phyloP scores from a whole-genome alignment of 2,113 vertebrate species.

The Vulpes lagopus region DNA sequence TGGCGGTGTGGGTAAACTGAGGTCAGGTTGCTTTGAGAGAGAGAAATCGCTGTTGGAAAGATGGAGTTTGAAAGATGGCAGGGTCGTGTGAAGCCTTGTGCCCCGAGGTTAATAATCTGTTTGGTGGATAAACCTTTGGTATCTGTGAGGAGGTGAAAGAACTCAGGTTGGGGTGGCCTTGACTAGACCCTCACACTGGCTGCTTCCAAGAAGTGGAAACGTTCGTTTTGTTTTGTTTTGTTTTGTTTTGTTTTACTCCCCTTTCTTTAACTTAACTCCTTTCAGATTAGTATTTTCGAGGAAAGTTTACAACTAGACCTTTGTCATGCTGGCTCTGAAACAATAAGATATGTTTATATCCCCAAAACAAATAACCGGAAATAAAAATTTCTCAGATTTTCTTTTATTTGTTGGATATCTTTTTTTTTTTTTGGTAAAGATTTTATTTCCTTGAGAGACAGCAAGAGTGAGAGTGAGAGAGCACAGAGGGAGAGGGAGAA shows the following conservation, averaged over 20 bases:
- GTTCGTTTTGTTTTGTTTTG: neutral
- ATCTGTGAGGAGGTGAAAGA: neutral
- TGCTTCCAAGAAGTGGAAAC: neutral
- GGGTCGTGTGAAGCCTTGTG: neutral
- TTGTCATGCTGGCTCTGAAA: constrained; percentile 17
- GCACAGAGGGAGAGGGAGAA: neutral
- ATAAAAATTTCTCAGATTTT: neutral
- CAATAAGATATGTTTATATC: neutral
- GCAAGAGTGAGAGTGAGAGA: neutral
- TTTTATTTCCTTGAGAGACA: neutral
- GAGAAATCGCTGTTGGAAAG: neutral
- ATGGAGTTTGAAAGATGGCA: neutral
- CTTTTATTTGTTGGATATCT: neutral
- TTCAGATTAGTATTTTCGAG: neutral
- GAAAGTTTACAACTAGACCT: neutral
- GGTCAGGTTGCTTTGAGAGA: neutral
- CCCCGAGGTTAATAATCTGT: neutral
- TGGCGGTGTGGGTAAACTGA: neutral
- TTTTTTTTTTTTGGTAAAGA: neutral
- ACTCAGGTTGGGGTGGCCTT: neutral
- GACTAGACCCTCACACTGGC: neutral
- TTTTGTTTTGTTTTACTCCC: neutral
- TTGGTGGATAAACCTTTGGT: neutral
- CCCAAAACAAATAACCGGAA: neutral
- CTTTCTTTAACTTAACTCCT: neutral